These are phyloP conservation scores for Python bivittatus DNA, from an alignment of 2,113 vertebrate species.

Conservation along the genomic window DNA sequence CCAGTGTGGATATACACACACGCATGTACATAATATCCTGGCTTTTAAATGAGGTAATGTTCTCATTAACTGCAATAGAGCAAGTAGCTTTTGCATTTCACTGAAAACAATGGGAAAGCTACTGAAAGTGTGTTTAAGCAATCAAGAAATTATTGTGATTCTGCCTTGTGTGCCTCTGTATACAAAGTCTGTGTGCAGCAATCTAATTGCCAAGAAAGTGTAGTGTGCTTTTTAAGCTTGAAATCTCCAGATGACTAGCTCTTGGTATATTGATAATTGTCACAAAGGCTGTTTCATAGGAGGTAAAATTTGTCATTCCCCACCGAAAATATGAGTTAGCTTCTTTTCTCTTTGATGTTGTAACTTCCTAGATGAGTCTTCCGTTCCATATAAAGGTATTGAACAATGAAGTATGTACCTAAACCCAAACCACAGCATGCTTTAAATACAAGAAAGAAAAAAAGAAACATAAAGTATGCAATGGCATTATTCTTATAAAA, in stretches of 20 bases:
- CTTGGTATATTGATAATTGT: not conserved
- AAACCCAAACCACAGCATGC: slow-evolving; percentile 48
- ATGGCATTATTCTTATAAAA: not conserved
- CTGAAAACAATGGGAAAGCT: not conserved
- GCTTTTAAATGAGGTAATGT: not conserved
- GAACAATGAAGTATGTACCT: slow-evolving; percentile 77
- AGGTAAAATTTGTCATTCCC: not conserved
- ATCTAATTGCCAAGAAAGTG: slow-evolving; percentile 17
- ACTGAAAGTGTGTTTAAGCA: not conserved
- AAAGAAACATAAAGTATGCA: not conserved
- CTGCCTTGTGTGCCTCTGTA: not conserved
- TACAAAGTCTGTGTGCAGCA: not conserved
- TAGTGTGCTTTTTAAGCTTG: not conserved
- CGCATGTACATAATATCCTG: not conserved
- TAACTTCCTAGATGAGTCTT: slow-evolving; percentile 52
- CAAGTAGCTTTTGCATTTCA: not conserved
- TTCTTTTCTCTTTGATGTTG: slow-evolving; percentile 68
- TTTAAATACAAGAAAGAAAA: slow-evolving; percentile 28
- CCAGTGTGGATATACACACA: not conserved
- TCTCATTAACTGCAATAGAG: not conserved
- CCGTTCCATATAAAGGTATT: slow-evolving; percentile 72
- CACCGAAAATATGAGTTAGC: slow-evolving; percentile 33
- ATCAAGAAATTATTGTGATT: not conserved
- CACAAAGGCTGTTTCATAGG: not conserved
- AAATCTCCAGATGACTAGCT: not conserved